These are phyloP conservation scores for Falcunculus frontatus DNA, from an alignment of 2,113 vertebrate genomes.

Conservation along the genomic window DNA sequence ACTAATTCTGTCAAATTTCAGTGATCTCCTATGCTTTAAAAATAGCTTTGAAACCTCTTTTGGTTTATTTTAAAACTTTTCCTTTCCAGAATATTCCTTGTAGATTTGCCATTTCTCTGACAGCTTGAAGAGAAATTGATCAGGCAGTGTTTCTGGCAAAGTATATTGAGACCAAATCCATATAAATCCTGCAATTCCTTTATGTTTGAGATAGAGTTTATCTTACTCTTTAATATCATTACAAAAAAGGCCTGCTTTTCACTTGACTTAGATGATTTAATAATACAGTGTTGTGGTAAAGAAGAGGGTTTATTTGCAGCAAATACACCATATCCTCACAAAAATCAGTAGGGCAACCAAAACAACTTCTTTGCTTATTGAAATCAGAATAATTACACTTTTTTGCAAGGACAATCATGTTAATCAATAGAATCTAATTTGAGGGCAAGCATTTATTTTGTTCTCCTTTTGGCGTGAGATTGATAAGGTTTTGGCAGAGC, in stretches of 20 bases:
- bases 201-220: background rate
- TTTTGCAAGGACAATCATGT: background rate
- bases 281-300: slow-evolving; percentile 11
- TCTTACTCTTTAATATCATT: slow-evolving; percentile 19
- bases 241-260: slow-evolving; percentile 6
- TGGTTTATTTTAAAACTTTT: slow-evolving; percentile 45
- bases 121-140: background rate
- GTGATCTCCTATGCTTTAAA: slow-evolving; percentile 32
- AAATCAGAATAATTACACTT: background rate
- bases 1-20: slow-evolving; percentile 48
- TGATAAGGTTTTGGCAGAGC: background rate
- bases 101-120: slow-evolving; percentile 28
- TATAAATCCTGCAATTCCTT: background rate
- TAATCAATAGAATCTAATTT: background rate
- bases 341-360: background rate
- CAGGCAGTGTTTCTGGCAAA: slow-evolving; percentile 2
- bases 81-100: slow-evolving; percentile 14
- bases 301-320: slow-evolving; percentile 17
- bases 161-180: background rate
- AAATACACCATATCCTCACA: background rate
- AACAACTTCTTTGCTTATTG: background rate
- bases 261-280: background rate
- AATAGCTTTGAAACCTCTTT: slow-evolving; percentile 11
- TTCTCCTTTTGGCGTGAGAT: background rate
- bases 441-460: background rate